phyloP scores from a whole-genome alignment of 2,797 vertebrate genomes.

The Peromyscus attwateri region DNA sequence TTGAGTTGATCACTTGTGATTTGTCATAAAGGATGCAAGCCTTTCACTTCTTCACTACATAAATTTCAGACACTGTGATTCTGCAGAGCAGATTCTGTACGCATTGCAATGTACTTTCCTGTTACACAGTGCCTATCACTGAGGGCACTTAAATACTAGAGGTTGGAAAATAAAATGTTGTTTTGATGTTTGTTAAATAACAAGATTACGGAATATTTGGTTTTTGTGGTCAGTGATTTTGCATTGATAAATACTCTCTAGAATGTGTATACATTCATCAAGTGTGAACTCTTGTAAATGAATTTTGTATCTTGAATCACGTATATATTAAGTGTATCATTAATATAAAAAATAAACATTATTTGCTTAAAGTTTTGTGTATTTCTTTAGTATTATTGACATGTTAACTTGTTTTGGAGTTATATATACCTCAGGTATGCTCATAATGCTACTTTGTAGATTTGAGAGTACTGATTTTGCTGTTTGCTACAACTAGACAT shows the following conservation, averaged over 20 bases:
- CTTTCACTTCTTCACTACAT: constrained; percentile 78
- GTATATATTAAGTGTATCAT: constrained; percentile 86
- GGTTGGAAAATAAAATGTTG: constrained; percentile 74
- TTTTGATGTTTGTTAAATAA: constrained; percentile 79
- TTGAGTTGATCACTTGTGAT: constrained; percentile 68
- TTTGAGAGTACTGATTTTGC: background rate
- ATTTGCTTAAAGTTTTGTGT: constrained; percentile 84
- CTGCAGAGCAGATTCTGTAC: constrained; percentile 75
- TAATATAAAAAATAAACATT: constrained; percentile 86
- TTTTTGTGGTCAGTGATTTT: constrained; percentile 82
- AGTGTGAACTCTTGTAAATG: constrained; percentile 86
- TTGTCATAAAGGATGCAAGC: constrained; percentile 75
- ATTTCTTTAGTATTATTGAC: constrained; percentile 15
- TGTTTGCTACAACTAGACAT: constrained; percentile 8
- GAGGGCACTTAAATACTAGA: constrained; percentile 71
- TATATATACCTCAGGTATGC: background rate
- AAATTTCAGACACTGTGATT: constrained; percentile 85
- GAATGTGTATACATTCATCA: constrained; percentile 84
- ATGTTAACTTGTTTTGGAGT: constrained; percentile 26
- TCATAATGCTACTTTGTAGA: background rate
- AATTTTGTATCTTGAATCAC: constrained; percentile 86
- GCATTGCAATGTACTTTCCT: constrained; percentile 69
- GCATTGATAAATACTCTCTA: constrained; percentile 84
- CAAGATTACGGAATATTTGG: constrained; percentile 77
- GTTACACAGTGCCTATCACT: constrained; percentile 67